These are phyloP conservation scores for Cryptosula pallasiana DNA, from an alignment of 2,888 invertebrate genomes.

Conservation along the genomic window DNA sequence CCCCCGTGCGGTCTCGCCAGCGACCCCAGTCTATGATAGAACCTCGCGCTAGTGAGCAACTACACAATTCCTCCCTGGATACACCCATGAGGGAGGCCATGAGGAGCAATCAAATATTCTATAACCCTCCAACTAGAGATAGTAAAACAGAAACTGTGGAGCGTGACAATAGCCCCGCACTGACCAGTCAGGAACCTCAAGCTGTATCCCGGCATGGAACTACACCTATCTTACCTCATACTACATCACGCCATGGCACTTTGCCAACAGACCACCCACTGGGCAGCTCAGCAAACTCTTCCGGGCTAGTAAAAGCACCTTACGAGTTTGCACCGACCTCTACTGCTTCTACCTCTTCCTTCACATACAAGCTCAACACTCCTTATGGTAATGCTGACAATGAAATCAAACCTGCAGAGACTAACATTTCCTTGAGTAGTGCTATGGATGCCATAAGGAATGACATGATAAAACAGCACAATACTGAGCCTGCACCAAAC, in stretches of 20 bases:
- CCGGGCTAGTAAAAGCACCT: neutral
- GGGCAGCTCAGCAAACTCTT: neutral
- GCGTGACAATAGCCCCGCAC: neutral
- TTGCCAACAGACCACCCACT: neutral
- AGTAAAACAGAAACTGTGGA: neutral
- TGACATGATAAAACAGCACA: slow-evolving; percentile 1
- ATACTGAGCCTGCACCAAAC: neutral
- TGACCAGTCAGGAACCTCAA: neutral
- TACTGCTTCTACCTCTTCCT: neutral
- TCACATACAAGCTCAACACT: slow-evolving; percentile 5
- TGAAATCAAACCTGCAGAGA: neutral
- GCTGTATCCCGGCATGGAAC: slow-evolving; percentile 8
- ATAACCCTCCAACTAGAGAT: neutral
- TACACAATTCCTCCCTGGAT: neutral
- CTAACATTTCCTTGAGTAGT: neutral
- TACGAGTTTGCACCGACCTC: neutral
- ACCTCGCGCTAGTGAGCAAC: neutral
- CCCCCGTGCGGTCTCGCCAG: neutral
- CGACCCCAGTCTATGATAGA: slow-evolving; percentile 16
- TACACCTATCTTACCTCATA: neutral
- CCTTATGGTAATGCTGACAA: slow-evolving; percentile 15
- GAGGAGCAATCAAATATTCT: neutral
- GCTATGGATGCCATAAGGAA: slow-evolving; percentile 14
- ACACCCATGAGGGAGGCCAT: neutral
- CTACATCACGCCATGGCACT: neutral